These are phyloP conservation scores for Muscina levida DNA, from an alignment of 2,888 invertebrate genomes.

Conservation along the genomic window DNA sequence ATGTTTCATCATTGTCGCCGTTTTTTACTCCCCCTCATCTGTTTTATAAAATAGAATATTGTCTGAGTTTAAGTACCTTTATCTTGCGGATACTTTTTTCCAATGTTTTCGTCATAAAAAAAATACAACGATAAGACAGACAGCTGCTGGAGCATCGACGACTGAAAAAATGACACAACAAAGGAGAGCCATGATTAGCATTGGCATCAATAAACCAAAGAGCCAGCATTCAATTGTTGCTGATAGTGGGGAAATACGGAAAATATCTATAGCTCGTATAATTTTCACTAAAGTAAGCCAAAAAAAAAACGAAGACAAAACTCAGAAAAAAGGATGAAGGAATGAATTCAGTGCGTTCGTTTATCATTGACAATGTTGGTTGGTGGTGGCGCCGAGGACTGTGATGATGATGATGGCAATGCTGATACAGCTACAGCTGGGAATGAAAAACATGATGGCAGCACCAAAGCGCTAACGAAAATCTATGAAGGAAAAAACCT, in stretches of 20 bases:
- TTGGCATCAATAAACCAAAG: slow-evolving; percentile 40
- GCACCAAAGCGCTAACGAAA: slow-evolving; percentile 48
- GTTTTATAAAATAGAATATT: slow-evolving; percentile 51
- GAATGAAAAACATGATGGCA: slow-evolving; percentile 27
- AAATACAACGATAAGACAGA: slow-evolving; percentile 2
- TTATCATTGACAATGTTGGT: slow-evolving; percentile 48
- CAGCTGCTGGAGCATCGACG: neutral
- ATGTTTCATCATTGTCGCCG: slow-evolving; percentile 40
- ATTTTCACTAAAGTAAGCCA: slow-evolving; percentile 21
- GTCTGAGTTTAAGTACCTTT: slow-evolving; percentile 62
- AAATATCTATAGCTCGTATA: slow-evolving; percentile 31
- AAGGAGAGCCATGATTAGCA: slow-evolving; percentile 50
- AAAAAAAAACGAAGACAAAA: neutral
- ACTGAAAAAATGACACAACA: slow-evolving; percentile 13
- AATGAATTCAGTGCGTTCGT: slow-evolving; percentile 42
- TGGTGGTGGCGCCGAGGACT: neutral
- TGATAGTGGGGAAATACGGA: slow-evolving; percentile 44
- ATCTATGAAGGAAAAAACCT: neutral
- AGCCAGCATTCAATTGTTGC: slow-evolving; percentile 59
- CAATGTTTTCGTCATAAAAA: slow-evolving; percentile 21
- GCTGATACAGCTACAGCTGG: neutral
- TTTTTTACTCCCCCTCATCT: slow-evolving; percentile 17
- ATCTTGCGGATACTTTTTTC: slow-evolving; percentile 47
- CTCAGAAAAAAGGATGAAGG: too few species aligned
- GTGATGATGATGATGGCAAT: slow-evolving; percentile 25